Percentiles rank a stretch among this genome's conserved stretches.
Conservation (phyloP, 2,797 vertebrate species). For the Myripristis jacobus region DNA sequence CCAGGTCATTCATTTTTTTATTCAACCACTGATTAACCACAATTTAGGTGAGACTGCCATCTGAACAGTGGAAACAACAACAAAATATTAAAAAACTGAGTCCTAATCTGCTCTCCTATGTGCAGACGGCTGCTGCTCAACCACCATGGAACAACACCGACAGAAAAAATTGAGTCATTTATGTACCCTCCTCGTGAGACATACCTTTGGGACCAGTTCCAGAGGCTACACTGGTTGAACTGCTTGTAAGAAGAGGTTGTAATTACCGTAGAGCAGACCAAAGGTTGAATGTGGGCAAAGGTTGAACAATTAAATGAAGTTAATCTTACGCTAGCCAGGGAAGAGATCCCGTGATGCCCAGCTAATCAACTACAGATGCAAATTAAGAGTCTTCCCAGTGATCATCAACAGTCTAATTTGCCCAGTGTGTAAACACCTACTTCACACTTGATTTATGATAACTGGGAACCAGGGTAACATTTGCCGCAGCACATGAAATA, state of each 20-base stretch:
- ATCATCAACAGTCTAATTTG: slow-evolving; percentile 7
- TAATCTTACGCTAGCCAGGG: slow-evolving; percentile 75
- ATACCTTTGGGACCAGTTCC: slow-evolving; percentile 61
- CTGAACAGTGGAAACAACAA: not conserved
- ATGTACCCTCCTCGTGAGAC: not conserved
- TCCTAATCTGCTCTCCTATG: not conserved
- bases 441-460: not conserved
- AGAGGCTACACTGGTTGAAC: slow-evolving; percentile 43
- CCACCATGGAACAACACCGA: not conserved
- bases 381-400: slow-evolving; percentile 17
- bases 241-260: slow-evolving; percentile 18
- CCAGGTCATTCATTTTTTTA: no score
- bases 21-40: not conserved
- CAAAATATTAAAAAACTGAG: not conserved
- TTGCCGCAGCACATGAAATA: not conserved
- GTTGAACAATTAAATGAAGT: slow-evolving; percentile 79
- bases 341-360: slow-evolving; percentile 73
- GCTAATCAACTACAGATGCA: slow-evolving; percentile 40
- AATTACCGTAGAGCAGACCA: slow-evolving; percentile 51
- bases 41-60: not conserved
- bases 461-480: not conserved
- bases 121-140: not conserved
- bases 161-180: not conserved
- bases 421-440: not conserved
- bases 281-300: slow-evolving; percentile 80